Percentiles rank a stretch among this genome's conserved stretches.
Conservation (phyloP, 2,113 vertebrate species). For the Stigmatopora argus region DNA sequence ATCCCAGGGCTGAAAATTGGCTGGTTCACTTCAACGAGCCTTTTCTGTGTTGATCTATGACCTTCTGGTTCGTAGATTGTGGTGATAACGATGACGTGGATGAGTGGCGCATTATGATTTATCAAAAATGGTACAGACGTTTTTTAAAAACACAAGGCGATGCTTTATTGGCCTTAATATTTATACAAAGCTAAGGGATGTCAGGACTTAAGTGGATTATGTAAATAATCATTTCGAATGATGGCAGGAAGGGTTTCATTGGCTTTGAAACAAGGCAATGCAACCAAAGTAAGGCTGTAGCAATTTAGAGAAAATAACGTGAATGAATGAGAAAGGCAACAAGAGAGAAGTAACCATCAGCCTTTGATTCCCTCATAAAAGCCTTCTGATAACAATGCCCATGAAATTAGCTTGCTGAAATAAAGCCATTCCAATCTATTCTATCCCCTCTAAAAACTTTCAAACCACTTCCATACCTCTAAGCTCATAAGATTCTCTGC, state of each 20-base stretch:
- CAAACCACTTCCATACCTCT: conserved; percentile 50
- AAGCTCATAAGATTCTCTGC: conserved; percentile 55
- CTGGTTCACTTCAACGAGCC: no score
- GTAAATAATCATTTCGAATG: not conserved
- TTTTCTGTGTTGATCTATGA: no score
- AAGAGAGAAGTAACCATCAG: conserved; percentile 40
- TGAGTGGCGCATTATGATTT: not conserved
- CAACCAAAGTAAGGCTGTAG: conserved; percentile 29
- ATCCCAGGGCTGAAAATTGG: no score
- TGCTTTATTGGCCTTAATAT: not conserved
- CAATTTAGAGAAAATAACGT: conserved; percentile 47
- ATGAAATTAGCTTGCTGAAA: conserved; percentile 65
- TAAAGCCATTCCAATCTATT: conserved; percentile 62
- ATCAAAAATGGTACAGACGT: not conserved
- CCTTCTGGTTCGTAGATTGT: no score
- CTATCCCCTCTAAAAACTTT: conserved; percentile 54
- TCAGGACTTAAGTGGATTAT: not conserved
- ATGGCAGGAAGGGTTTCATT: not conserved
- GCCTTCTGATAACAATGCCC: conserved; percentile 58
- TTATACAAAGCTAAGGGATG: not conserved
- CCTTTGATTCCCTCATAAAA: conserved; percentile 58
- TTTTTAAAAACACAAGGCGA: not conserved
- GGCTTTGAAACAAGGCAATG: conserved; percentile 10
- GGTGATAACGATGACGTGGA: no score
- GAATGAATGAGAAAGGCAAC: conserved; percentile 27